Evolutionary conservation across 2,113 vertebrate genomes (phyloP), one percentile per base, ranked within the genome.

Genomic region (Melanotaenia duboulayi): DNA sequence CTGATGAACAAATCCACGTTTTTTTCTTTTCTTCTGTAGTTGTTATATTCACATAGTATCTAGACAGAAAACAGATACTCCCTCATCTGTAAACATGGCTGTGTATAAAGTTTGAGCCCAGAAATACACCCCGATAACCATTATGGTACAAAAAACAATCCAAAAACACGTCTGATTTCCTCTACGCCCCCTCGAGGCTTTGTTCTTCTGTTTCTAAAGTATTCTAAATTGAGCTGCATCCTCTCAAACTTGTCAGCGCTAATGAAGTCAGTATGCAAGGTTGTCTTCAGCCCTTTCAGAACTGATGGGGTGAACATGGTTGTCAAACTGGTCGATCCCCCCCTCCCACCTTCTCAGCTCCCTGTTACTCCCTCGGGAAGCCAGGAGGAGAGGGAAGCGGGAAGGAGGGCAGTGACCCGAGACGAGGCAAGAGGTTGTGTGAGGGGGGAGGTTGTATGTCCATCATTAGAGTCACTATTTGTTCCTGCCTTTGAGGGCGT

Each of bases 261-360:
- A 96, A 96, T 96, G 96, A 96, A 95, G 94, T 92, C 93, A 88
- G 91, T 91, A 92, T 88, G 92, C 66, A 56, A 65, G 75, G 78
- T 77, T 82, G 94, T 90, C 83, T 87, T 72, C 66, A 48, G 82
- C 87, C 94, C 92, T 93, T 68, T 71, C 90, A 86, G 90, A 65
- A 88, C 91, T 93, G 90, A 90, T 93, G 92, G 92, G 94, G 90
- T 91, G 93, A 95, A 94, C 94, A 90, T 88, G 94, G 92, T 89
- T 92, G 93, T 93, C 95, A 95, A 94, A 94, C 94, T 87, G 89
- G 84, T 89, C 88, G 83, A 89, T 28, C 89, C 87, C 89, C 89
- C 85, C 64, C 63, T 77, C 89, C 13, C 28, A 28, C 28, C 28
- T 28, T 28, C 28, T 28, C 6, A 12, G 11, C 50, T 20, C 22